Evolutionary conservation across 2,113 vertebrate genomes (phyloP).

Genomic region (Desmodus rotundus): DNA sequence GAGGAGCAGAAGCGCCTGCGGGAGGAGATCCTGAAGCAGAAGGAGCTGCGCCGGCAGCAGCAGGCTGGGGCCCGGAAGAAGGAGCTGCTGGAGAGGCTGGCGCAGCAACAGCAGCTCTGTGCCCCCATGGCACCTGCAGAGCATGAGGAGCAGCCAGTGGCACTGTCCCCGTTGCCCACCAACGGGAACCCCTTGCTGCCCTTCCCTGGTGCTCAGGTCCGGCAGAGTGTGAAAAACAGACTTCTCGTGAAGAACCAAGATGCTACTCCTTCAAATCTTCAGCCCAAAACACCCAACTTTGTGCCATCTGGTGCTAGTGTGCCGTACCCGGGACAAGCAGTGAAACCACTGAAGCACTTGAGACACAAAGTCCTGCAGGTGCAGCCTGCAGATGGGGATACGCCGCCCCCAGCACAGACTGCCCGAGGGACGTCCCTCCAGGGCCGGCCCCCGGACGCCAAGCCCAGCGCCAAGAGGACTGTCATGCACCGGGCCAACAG

Average conservation of each 20-base stretch:
- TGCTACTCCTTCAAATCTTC: not conserved
- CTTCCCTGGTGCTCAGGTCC: slow-evolving; percentile 76
- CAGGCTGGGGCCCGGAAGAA: slow-evolving; percentile 95
- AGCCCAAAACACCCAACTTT: slow-evolving; percentile 71
- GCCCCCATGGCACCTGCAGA: slow-evolving; percentile 62
- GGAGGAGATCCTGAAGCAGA: slow-evolving; percentile 93
- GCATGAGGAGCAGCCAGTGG: slow-evolving; percentile 60
- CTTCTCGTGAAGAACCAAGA: slow-evolving; percentile 81
- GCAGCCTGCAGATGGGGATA: slow-evolving; percentile 68
- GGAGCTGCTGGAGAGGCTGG: slow-evolving; percentile 91
- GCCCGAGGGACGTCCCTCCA: slow-evolving; percentile 71
- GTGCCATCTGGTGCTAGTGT: slow-evolving; percentile 61
- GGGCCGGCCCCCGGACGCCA: slow-evolving; percentile 81
- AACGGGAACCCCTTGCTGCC: slow-evolving; percentile 79
- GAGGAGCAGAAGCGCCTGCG: slow-evolving; percentile 96
- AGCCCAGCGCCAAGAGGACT: slow-evolving; percentile 90
- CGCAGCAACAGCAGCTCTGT: slow-evolving; percentile 80
- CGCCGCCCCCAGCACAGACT: slow-evolving; percentile 65
- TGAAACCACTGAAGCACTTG: slow-evolving; percentile 78
- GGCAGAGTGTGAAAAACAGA: slow-evolving; percentile 84
- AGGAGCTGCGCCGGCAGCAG: slow-evolving; percentile 94
- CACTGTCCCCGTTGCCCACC: slow-evolving; percentile 63
- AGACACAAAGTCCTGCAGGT: slow-evolving; percentile 69
- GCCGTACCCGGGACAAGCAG: slow-evolving; percentile 78
- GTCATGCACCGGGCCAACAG: slow-evolving; percentile 93